Evolutionary conservation across 2,113 vertebrate species (phyloP), one percentile per base, ranked within the genome.

Genomic region (Ctenodactylus gundi): DNA sequence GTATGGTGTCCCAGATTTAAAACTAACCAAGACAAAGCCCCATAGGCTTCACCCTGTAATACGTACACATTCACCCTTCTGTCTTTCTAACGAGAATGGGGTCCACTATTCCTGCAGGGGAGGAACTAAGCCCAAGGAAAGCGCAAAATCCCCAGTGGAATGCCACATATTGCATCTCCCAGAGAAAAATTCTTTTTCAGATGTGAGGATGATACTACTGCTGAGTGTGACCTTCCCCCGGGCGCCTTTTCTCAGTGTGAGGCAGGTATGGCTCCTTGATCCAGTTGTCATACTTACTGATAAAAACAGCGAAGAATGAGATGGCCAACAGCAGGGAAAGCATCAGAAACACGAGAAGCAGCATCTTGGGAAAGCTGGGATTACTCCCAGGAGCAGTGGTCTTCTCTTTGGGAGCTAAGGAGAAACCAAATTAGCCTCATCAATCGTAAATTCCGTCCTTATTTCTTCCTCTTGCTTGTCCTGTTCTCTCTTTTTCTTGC

Each of bases 261-360:
- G 6, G 36, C 27, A 55, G 20, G 73, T 11, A 67, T 73, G 58
- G 11, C 21, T 60, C 44, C 29, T 1, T 17, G 62, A 57, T 85
- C 73, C 31, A 13, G 6, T 13, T 41, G 55, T 12, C 17, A 53
- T 92, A 97, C 97, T 95, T 97, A 97, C 97, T 78, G 62, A 96
- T 64, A 73, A 97, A 97, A 77, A 85, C 41, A 1, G 49, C 58
- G 21, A 81, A 73, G 85, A 95, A 95, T 49, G 64, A 49, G 73
- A 95, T 65, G n/a, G 85, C 25, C 73, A 95, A 34, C 18, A 96
- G 62, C 31, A 97, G 67, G 72, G 92, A 25, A 67, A 97, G 8
- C 21, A 82, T 39, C 88, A 97, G 9, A 82, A 96, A 27, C 11
- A 44, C 81, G 36, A 10, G 46, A 31, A 92, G 44, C 36, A 88